phyloP scores from a whole-genome alignment of 2,797 vertebrate species.

The Eospalax fontanierii region DNA sequence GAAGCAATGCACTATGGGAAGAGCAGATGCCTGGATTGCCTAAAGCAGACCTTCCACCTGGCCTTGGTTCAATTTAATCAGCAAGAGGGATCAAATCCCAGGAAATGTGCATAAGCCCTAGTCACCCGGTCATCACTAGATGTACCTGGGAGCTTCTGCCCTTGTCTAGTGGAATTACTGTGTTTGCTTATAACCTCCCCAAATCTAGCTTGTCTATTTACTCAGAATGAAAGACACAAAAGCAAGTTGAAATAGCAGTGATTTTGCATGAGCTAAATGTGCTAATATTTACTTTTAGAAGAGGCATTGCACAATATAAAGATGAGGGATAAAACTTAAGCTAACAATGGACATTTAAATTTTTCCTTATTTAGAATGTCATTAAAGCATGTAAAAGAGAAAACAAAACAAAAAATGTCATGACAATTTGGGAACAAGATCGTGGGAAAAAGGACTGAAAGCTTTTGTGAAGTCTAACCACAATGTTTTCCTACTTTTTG shows the following conservation, averaged over 20 bases:
- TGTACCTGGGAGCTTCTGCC: not conserved
- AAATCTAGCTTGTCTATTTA: not conserved
- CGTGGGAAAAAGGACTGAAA: slow-evolving; percentile 12
- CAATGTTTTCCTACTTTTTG: not conserved
- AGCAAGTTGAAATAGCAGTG: not conserved
- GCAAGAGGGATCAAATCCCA: not conserved
- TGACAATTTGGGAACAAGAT: not conserved
- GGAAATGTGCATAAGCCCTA: not conserved
- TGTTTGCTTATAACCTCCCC: not conserved
- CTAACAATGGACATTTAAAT: not conserved
- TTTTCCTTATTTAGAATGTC: not conserved
- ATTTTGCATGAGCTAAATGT: not conserved
- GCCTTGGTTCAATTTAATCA: not conserved
- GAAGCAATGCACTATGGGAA: not conserved
- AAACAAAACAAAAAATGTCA: not conserved
- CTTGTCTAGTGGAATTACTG: rapidly evolving
- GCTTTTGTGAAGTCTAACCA: not conserved
- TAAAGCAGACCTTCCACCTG: not conserved
- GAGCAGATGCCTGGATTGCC: rapidly evolving
- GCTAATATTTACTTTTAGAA: not conserved
- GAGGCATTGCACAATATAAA: not conserved
- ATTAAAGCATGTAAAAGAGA: not conserved
- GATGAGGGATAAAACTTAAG: not conserved
- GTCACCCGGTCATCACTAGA: too few species aligned
- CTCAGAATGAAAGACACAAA: not conserved